Evolutionary conservation across 2,113 vertebrate genomes (phyloP).

Genomic region (Chionomys nivalis): DNA sequence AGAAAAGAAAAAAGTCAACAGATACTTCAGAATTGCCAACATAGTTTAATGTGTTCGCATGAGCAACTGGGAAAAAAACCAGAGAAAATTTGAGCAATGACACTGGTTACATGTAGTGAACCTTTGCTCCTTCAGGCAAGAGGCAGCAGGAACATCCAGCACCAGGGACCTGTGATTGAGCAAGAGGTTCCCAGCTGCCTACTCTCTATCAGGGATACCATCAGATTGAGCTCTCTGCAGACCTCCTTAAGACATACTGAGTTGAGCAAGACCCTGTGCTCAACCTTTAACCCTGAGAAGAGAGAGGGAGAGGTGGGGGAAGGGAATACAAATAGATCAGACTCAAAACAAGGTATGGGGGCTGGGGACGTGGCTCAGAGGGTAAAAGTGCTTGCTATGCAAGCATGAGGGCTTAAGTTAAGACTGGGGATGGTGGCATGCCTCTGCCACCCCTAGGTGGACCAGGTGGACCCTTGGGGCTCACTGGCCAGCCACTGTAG

Average conservation of each 20-base stretch:
- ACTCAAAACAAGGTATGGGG: neutral
- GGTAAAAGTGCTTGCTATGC: too few species aligned
- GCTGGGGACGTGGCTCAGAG: neutral
- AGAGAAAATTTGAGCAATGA: neutral
- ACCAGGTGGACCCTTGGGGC: neutral
- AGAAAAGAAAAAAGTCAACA: conserved; percentile 11
- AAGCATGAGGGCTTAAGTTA: neutral
- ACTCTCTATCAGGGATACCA: conserved; percentile 41
- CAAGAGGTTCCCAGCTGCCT: conserved; percentile 30
- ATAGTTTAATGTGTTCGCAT: neutral
- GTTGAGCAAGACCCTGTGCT: neutral
- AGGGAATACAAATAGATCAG: neutral
- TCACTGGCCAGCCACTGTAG: neutral
- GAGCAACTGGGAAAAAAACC: conserved; percentile 2
- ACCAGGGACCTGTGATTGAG: conserved; percentile 1
- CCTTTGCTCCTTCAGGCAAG: conserved; percentile 17
- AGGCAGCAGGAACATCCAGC: neutral
- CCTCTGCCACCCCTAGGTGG: neutral
- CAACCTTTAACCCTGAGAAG: neutral
- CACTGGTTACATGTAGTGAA: conserved; percentile 21
- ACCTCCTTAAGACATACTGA: conserved; percentile 16
- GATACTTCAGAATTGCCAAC: conserved; percentile 19
- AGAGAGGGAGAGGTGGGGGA: neutral
- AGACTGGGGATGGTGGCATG: neutral
- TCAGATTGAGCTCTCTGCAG: conserved; percentile 6